These are phyloP conservation scores for Laticauda laticaudata DNA, from an alignment of 2,113 vertebrate species.

Conservation along the genomic window DNA sequence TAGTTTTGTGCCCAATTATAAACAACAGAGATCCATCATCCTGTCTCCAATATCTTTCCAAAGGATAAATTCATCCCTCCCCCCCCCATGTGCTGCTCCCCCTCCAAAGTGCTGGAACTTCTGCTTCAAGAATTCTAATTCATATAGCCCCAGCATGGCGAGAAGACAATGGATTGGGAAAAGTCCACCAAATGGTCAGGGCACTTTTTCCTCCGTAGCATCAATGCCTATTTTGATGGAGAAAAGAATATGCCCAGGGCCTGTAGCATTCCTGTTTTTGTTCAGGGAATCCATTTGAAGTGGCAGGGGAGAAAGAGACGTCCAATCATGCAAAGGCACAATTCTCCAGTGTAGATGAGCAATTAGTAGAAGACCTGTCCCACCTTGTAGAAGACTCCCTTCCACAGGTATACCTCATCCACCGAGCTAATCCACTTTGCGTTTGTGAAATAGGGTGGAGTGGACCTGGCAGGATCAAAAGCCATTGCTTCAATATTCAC, in stretches of 20 bases:
- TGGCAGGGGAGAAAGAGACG: neutral
- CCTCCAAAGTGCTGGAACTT: neutral
- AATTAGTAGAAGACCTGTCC: neutral
- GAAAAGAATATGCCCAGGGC: neutral
- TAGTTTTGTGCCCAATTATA: neutral
- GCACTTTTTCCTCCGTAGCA: neutral
- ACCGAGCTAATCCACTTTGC: neutral
- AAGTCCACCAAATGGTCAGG: neutral
- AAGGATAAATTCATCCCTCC: neutral
- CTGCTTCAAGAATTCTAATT: neutral
- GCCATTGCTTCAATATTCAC: neutral
- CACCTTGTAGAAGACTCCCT: neutral
- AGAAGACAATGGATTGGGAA: neutral
- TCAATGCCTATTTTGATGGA: neutral
- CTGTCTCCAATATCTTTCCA: neutral
- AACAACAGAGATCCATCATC: neutral
- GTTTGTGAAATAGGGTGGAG: neutral
- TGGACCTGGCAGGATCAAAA: neutral
- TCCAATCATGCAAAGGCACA: neutral
- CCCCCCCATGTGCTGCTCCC: neutral
- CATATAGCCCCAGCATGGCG: neutral
- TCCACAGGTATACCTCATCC: neutral
- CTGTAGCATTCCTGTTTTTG: neutral
- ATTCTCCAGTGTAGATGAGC: neutral
- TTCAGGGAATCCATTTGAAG: neutral